phyloP scores from a whole-genome alignment of 2,113 vertebrate genomes.

The Vulpes ferrilata region DNA sequence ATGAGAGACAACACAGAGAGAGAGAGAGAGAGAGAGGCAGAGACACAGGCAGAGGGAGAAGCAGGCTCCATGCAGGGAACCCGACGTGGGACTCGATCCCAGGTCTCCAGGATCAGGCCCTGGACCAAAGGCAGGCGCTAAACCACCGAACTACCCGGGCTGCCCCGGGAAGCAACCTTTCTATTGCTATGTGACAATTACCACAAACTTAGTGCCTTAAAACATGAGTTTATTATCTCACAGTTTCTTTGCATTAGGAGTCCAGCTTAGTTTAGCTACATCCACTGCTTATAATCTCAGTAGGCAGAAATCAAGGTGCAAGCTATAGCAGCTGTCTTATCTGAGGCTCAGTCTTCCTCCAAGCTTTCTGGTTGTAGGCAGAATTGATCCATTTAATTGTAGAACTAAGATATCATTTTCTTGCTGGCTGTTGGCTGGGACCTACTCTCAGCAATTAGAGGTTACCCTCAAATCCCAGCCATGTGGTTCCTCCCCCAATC shows the following conservation, averaged over 20 bases:
- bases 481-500: not conserved
- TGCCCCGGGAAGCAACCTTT: not conserved
- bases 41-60: too few relatives aligned
- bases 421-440: not conserved
- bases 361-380: not conserved
- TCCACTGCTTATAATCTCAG: not conserved
- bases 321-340: not conserved
- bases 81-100: too few relatives aligned
- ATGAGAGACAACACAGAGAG: too few relatives aligned
- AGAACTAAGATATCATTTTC: not conserved
- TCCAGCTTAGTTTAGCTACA: not conserved
- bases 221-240: slow-evolving; percentile 41
- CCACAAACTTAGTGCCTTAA: not conserved
- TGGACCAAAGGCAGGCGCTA: too few relatives aligned
- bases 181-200: not conserved
- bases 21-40: too few relatives aligned
- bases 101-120: too few relatives aligned
- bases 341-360: not conserved
- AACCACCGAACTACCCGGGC: too few relatives aligned
- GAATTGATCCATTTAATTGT: not conserved
- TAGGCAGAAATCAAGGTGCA: not conserved
- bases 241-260: not conserved
- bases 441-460: not conserved
- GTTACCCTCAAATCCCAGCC: not conserved
- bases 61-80: too few relatives aligned